Evolutionary conservation across 2,888 invertebrate species (phyloP), one percentile per base, ranked within the genome.

Genomic region (Acanthacorydalis orientalis): DNA sequence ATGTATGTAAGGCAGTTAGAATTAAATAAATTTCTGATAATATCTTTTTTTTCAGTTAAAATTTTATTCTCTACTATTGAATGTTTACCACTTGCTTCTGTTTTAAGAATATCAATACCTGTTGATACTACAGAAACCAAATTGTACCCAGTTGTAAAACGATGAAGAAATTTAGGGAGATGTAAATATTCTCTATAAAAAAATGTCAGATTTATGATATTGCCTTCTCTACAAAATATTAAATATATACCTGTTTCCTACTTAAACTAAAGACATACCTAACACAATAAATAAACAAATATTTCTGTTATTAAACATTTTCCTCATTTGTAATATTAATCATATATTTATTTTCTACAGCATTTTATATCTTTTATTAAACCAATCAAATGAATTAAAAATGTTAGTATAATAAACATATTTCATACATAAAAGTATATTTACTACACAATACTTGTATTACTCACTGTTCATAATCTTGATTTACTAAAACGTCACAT

Each of bases 141-240:
- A 40, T 53, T 47, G 49, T 52, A 46, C 23, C 52, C 52, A n/a
- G 59, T 56, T 10, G 59, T 56, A 50, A 57, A 62, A 38, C 52
- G 53, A 14, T 54, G 55, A 10, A 62, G 50, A 54, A 53, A 54
- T 12, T 49, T 46, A 4, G 48, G 51, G 40, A 50, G 51, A 8
- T 46, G 43, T 16, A 39, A 37, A 23, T 51, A 44, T 40, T 40
- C 31, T 31, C 50, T 50, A 38, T 44, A 50, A 44, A 33, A 44
- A 15, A n/a, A n/a, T n/a, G n/a, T n/a, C n/a, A n/a, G n/a, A n/a
- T n/a, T n/a, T n/a, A n/a, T n/a, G n/a, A 41, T 37, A 44, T 23
- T 32, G 32, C 12, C 9, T 6, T 12, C 23, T 11, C 16, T 37
- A 14, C n/a, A 37, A 23, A 11, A 12, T 9, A 14, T 23, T 7